Conservation (phyloP, 53 echinoderm and acorn worm species). For the Crossaster papposus region DNA sequence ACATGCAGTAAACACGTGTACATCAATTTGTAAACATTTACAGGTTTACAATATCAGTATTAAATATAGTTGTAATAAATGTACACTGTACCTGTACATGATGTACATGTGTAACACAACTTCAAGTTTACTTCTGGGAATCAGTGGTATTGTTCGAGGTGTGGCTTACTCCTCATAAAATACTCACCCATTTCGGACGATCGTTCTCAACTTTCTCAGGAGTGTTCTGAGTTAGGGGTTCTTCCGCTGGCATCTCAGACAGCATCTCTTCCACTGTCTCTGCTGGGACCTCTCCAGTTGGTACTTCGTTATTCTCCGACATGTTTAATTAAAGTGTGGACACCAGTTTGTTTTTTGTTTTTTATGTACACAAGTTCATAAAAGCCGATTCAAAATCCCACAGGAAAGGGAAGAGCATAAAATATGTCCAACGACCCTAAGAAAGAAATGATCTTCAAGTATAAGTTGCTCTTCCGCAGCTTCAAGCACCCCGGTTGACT, state of each 20-base stretch:
- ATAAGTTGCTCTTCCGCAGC: too few species aligned
- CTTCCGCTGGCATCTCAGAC: conserved; percentile 3
- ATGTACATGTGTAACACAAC: background rate
- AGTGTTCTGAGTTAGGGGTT: background rate
- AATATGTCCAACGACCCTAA: background rate
- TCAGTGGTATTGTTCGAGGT: too few species aligned
- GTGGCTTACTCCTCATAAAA: too few species aligned
- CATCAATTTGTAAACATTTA: too few species aligned
- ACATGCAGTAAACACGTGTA: too few species aligned
- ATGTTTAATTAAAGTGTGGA: background rate
- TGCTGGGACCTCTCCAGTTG: conserved; percentile 30
- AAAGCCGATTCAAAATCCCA: background rate
- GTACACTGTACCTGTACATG: background rate
- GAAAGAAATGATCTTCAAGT: too few species aligned
- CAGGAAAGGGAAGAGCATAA: conserved; percentile 28
- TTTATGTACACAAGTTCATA: background rate
- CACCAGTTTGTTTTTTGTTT: background rate
- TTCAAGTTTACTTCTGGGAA: too few species aligned
- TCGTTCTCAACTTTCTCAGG: background rate
- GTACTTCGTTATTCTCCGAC: conserved; percentile 47
- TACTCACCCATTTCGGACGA: conserved; percentile 52
- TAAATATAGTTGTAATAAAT: background rate
- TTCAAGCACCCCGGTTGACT: too few species aligned
- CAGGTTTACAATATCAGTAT: background rate
- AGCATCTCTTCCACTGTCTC: background rate